Base-by-base conservation (phyloP, 2,888 invertebrate species). In the Prosopocoilus inquinatus region DNA sequence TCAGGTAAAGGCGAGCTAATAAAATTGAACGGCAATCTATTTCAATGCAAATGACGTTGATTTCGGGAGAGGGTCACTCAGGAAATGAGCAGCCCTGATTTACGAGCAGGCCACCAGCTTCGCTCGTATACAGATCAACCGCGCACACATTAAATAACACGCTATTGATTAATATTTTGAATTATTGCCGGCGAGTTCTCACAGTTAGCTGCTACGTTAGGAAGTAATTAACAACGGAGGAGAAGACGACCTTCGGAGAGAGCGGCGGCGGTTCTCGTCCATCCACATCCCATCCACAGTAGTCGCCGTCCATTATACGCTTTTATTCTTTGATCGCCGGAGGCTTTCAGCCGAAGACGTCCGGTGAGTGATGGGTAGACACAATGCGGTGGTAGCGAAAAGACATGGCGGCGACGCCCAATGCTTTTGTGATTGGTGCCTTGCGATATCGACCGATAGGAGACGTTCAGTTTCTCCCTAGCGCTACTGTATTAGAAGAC, bases 191-290 rank as follows among this genome's bases (percentile, higher is more conserved):
- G 55, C 45, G 53, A 57, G 60, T 53, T 64, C 64, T 63, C 64
- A 63, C 64, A 64, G 60, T 57, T 32, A 36, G 16, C 44, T 15
- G 46, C 50, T 49, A 12, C 41, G 49, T 61, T 63, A 62, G 62
- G 64, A 62, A 64, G 65, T 67, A 68, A 69, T 69, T 66, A 70
- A 68, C 60, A 64, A n/a, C n/a, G n/a, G 60, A 54, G 51, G 57
- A 62, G 54, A 47, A 46, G 48, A 45, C 57, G 64, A 57, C 62
- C 62, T 61, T 63, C 54, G 44, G 55, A 33, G 9, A 12, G 38
- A 53, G 53, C 53, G 47, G 49, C 49, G 50, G 53, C 53, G 47
- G 49, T 50, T 41, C 50, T 53, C 51, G 59, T 50, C 58, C 57
- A 45, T 50, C 51, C 38, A 45, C 49, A 11, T 53, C 47, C 32